Conservation (phyloP, 2,888 invertebrate genomes). For the Junonia oenone region DNA sequence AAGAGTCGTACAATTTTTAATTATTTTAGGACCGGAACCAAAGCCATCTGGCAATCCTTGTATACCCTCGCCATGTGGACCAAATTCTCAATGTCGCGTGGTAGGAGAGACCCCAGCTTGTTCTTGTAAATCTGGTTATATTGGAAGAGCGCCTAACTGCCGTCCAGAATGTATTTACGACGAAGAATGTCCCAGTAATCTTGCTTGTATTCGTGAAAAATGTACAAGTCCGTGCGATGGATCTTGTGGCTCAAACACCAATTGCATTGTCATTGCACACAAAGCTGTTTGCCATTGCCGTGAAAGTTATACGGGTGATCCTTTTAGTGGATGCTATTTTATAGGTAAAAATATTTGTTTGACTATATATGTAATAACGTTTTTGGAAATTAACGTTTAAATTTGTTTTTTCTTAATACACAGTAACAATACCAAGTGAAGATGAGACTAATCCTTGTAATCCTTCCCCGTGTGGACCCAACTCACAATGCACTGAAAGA, state of each 20-base stretch:
- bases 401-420: slow-evolving; percentile 17
- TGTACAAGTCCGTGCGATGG: slow-evolving; percentile 92
- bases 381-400: no score
- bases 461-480: slow-evolving; percentile 92
- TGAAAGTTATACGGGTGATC: slow-evolving; percentile 90
- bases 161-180: slow-evolving; percentile 92
- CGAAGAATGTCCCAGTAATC: slow-evolving; percentile 90
- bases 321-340: slow-evolving; percentile 86
- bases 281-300: slow-evolving; percentile 90
- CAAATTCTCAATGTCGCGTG: slow-evolving; percentile 89
- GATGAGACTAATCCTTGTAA: slow-evolving; percentile 87
- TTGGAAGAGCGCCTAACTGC: slow-evolving; percentile 91
- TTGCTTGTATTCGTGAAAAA: slow-evolving; percentile 90
- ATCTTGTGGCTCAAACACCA: slow-evolving; percentile 88
- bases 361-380: not conserved
- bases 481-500: slow-evolving; percentile 89
- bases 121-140: slow-evolving; percentile 87
- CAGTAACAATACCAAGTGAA: slow-evolving; percentile 81
- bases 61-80: slow-evolving; percentile 90
- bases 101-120: slow-evolving; percentile 88
- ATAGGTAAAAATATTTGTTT: slow-evolving; percentile 50
- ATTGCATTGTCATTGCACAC: slow-evolving; percentile 90
- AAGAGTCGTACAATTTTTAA: not conserved
- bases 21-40: slow-evolving; percentile 72
- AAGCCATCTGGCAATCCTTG: slow-evolving; percentile 86